phyloP scores from a whole-genome alignment of 2,113 vertebrate genomes.

The Ardeotis arabs region DNA sequence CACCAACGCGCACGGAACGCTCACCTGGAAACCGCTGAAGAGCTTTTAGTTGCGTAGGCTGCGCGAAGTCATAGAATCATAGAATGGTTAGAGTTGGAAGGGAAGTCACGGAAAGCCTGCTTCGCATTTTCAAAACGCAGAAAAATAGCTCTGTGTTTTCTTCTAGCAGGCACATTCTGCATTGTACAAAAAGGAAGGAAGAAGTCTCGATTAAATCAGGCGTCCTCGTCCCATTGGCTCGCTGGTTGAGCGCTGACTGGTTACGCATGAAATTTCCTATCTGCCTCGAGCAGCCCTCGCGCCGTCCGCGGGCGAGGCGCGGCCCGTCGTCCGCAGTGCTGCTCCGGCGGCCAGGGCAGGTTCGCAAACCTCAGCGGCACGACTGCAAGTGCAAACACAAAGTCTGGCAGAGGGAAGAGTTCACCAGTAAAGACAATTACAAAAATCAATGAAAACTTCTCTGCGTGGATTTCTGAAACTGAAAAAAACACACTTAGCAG shows the following conservation, averaged over 20 bases:
- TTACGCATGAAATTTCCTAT: background rate
- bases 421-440: background rate
- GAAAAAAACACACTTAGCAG: background rate
- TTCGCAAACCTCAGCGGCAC: background rate
- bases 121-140: background rate
- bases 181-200: slow-evolving; percentile 38
- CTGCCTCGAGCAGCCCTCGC: background rate
- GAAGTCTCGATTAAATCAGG: background rate
- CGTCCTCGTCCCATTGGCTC: slow-evolving; percentile 17
- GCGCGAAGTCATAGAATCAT: background rate
- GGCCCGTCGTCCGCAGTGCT: background rate
- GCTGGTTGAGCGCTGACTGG: background rate
- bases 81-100: too few relatives aligned
- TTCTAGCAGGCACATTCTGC: background rate
- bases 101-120: background rate
- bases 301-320: accelerated
- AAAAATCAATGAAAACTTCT: accelerated
- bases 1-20: background rate
- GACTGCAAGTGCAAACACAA: background rate
- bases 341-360: background rate
- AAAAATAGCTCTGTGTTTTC: background rate
- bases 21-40: background rate
- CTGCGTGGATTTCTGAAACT: accelerated
- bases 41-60: accelerated
- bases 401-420: too few relatives aligned